These are phyloP conservation scores for Sphaerophoria taeniata DNA, from an alignment of 2,888 invertebrate genomes.

Conservation along the genomic window DNA sequence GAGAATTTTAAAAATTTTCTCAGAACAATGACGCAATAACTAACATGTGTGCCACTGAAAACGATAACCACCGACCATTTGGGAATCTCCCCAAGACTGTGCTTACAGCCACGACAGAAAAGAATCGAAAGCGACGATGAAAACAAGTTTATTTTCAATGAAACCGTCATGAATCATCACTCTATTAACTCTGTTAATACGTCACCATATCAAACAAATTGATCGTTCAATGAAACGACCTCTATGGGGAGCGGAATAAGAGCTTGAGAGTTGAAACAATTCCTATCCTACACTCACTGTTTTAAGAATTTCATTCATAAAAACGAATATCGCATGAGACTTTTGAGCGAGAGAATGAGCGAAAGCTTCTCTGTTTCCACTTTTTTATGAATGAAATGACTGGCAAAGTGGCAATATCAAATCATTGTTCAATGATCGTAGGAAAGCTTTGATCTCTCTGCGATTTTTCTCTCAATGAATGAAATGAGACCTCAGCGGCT, in stretches of 20 bases:
- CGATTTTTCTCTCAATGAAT: constrained; percentile 54
- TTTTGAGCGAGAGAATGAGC: background rate
- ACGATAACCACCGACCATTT: constrained; percentile 2
- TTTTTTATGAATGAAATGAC: constrained; percentile 21
- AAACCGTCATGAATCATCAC: constrained; percentile 59
- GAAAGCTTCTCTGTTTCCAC: constrained; percentile 21
- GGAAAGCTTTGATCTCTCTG: constrained; percentile 57
- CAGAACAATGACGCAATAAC: constrained; percentile 79
- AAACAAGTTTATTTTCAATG: constrained; percentile 50
- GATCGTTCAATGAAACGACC: constrained; percentile 44
- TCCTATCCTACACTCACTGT: constrained; percentile 46
- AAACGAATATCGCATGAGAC: constrained; percentile 45
- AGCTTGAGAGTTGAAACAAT: constrained; percentile 22
- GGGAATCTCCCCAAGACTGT: constrained; percentile 58
- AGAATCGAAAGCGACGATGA: background rate
- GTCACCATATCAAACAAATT: constrained; percentile 30
- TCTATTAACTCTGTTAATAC: constrained; percentile 42
- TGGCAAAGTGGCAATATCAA: background rate
- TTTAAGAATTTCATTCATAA: constrained; percentile 70
- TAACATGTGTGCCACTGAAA: constrained; percentile 32
- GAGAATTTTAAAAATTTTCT: constrained; percentile 76
- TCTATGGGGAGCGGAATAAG: constrained; percentile 35
- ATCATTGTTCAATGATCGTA: background rate
- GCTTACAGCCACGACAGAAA: background rate
- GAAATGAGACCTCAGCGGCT: constrained; percentile 22